Evolutionary conservation across 92 coral and sea anemone genomes (phyloP).

Genomic region (Micromussa lordhowensis): DNA sequence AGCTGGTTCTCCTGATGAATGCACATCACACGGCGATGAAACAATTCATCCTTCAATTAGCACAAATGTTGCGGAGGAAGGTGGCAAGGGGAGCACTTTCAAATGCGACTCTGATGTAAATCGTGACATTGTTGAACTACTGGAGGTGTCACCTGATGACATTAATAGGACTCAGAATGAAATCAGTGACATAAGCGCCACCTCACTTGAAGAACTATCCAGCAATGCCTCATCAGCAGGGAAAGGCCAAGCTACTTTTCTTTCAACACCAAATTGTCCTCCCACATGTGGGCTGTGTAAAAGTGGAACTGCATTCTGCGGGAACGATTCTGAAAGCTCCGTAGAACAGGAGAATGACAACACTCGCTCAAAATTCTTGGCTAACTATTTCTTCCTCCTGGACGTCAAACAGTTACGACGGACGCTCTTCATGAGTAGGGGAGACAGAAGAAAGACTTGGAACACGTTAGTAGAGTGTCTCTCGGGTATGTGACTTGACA

Average conservation of each 20-base stretch:
- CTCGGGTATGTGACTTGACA: slow-evolving; percentile 26
- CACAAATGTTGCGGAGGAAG: background rate
- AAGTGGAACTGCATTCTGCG: slow-evolving; percentile 7
- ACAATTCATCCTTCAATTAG: background rate
- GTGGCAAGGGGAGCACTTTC: background rate
- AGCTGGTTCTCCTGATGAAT: background rate
- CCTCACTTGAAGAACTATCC: background rate
- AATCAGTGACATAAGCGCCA: background rate
- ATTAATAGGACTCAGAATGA: background rate
- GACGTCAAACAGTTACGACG: slow-evolving; percentile 61
- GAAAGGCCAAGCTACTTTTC: background rate
- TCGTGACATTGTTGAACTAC: background rate
- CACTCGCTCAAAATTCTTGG: slow-evolving; percentile 53
- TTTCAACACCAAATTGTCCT: background rate
- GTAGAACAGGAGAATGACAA: slow-evolving; percentile 28
- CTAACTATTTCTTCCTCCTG: slow-evolving; percentile 55
- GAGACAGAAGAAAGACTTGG: slow-evolving; percentile 60
- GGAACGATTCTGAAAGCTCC: background rate
- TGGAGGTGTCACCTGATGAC: background rate
- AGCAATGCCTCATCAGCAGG: background rate
- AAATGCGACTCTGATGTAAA: background rate
- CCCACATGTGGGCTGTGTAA: slow-evolving; percentile 10
- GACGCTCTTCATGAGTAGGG: slow-evolving; percentile 55
- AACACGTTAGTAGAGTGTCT: slow-evolving; percentile 36
- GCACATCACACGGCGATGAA: background rate